These are phyloP conservation scores for Mnemiopsis leidyi DNA, from an alignment of 37 sponge, comb jelly and placozoan species.

Conservation along the genomic window DNA sequence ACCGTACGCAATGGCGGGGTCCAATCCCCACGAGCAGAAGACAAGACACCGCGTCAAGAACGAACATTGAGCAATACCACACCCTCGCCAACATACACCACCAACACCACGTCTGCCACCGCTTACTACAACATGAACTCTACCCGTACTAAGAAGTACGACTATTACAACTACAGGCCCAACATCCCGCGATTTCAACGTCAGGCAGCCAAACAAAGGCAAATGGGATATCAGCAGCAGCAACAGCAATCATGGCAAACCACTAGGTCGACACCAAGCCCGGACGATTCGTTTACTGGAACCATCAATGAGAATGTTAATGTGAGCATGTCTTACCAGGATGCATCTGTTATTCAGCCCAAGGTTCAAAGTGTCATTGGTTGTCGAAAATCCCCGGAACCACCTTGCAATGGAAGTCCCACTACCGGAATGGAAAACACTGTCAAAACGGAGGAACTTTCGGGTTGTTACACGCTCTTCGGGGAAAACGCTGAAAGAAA, in stretches of 20 bases:
- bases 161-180: conserved; percentile 48
- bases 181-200: conserved; percentile 54
- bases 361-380: conserved; percentile 60
- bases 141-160: conserved; percentile 23
- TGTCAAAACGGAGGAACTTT: background rate
- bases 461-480: conserved; percentile 55
- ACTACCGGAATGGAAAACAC: background rate
- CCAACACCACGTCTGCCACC: background rate
- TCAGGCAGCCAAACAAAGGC: conserved; percentile 21
- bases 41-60: background rate
- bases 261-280: conserved; percentile 21
- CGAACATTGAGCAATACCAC: background rate
- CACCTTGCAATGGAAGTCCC: background rate
- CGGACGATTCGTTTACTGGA: background rate
- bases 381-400: conserved; percentile 17
- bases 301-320: background rate
- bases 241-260: background rate
- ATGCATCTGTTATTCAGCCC: conserved; percentile 18
- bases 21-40: background rate
- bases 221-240: background rate
- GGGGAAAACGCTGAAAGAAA: conserved; percentile 50
- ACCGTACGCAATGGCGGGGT: background rate
- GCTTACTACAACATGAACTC: background rate
- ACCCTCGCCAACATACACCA: background rate
- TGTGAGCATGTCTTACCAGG: background rate